A percentile compares a stretch with the other conserved stretches of the same genome.
Evolutionary conservation across 2,797 vertebrate genomes (phyloP).

Genomic region (Emys orbicularis): DNA sequence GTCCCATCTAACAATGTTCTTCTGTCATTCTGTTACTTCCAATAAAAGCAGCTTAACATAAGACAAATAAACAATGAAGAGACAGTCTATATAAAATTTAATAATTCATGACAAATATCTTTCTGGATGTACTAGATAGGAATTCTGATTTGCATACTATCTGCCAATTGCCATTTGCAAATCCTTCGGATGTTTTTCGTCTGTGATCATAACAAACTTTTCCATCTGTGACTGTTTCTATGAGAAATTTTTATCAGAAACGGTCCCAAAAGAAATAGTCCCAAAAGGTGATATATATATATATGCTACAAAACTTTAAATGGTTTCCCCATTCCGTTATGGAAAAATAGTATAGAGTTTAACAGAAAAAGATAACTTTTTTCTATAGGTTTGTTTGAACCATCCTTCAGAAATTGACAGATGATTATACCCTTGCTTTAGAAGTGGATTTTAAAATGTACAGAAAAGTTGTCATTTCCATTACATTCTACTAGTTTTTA

Average conservation of each 20-base stretch:
- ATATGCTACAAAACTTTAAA: constrained; percentile 25
- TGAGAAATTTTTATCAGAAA: constrained; percentile 51
- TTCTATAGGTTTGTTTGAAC: constrained; percentile 10
- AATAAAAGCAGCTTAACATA: constrained; percentile 12
- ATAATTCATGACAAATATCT: constrained; percentile 49
- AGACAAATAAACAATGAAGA: constrained; percentile 33
- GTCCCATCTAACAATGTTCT: not conserved
- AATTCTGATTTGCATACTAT: constrained; percentile 55
- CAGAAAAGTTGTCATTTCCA: not conserved
- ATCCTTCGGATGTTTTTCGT: constrained; percentile 48
- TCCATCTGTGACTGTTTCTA: constrained; percentile 54
- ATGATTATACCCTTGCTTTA: not conserved
- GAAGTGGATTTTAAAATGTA: not conserved
- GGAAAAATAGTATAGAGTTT: not conserved
- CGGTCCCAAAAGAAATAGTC: not conserved
- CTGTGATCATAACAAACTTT: constrained; percentile 48
- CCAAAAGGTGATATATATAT: not conserved
- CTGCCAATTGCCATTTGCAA: constrained; percentile 54
- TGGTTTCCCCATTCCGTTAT: constrained; percentile 9
- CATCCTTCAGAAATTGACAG: not conserved
- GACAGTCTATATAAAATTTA: constrained; percentile 47
- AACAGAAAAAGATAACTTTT: not conserved
- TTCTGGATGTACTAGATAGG: constrained; percentile 5
- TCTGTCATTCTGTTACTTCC: constrained; percentile 18
- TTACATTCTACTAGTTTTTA: not conserved